Conservation (phyloP, 2,113 vertebrate genomes). For the Tauraco erythrolophus region DNA sequence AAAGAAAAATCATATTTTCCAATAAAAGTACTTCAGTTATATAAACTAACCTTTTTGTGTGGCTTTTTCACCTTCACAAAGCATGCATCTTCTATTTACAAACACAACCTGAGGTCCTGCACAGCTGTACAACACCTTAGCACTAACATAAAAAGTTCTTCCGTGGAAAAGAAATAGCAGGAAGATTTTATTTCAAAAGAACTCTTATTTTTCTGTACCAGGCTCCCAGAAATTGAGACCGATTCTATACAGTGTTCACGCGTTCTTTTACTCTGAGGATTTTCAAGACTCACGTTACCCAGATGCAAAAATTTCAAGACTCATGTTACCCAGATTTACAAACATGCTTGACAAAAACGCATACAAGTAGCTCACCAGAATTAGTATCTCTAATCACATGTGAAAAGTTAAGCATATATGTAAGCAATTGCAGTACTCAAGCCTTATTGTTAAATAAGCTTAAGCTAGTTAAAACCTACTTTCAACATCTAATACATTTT, state of each 20-base stretch:
- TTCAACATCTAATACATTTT: neutral
- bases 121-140: neutral
- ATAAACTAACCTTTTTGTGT: neutral
- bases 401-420: neutral
- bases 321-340: neutral
- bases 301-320: neutral
- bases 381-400: neutral
- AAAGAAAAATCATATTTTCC: neutral
- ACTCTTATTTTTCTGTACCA: neutral
- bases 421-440: neutral
- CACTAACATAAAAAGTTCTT: neutral
- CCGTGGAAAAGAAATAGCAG: neutral
- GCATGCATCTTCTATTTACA: neutral
- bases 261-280: neutral
- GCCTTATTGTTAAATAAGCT: neutral
- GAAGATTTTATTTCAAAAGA: neutral
- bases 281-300: neutral
- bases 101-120: neutral
- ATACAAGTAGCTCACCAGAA: neutral
- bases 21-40: neutral
- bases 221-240: neutral
- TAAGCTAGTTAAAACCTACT: neutral
- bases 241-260: neutral
- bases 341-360: neutral
- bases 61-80: neutral